phyloP scores from a whole-genome alignment of 2,797 vertebrate genomes.

The Dendrocincla fuliginosa region DNA sequence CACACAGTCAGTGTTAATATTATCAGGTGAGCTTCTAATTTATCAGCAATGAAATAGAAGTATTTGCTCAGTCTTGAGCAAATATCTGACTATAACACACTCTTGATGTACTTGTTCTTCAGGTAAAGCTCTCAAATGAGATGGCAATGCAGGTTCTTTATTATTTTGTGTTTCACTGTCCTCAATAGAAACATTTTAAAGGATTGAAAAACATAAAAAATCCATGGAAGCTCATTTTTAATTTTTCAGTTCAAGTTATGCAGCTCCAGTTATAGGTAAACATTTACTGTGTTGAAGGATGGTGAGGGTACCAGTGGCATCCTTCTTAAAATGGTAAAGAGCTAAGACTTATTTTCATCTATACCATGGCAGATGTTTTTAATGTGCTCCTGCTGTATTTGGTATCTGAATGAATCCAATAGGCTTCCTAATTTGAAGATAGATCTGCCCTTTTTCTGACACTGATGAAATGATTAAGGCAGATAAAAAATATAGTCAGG shows the following conservation, averaged over 20 bases:
- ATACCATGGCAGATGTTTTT: background rate
- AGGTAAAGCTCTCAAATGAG: background rate
- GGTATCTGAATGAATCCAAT: background rate
- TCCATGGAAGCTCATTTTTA: background rate
- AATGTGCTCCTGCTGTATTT: background rate
- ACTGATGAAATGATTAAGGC: background rate
- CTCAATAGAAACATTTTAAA: background rate
- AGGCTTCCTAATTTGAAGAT: background rate
- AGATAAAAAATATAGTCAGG: background rate
- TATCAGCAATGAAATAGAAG: conserved; percentile 22
- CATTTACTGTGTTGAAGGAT: background rate
- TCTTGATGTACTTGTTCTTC: background rate
- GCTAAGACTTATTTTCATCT: background rate
- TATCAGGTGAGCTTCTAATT: conserved; percentile 31
- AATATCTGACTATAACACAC: conserved; percentile 19
- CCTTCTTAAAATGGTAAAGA: background rate
- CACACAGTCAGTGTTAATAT: conserved; percentile 2
- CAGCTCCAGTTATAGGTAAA: background rate
- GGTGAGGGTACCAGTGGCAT: background rate
- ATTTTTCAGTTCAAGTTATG: background rate
- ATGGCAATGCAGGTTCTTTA: background rate
- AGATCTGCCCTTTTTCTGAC: background rate
- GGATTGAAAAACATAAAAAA: background rate
- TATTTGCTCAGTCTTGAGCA: conserved; percentile 35
- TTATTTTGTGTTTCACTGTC: background rate